Base-by-base conservation (phyloP, 2,797 vertebrate genomes). In the Gobio occitaniae region DNA sequence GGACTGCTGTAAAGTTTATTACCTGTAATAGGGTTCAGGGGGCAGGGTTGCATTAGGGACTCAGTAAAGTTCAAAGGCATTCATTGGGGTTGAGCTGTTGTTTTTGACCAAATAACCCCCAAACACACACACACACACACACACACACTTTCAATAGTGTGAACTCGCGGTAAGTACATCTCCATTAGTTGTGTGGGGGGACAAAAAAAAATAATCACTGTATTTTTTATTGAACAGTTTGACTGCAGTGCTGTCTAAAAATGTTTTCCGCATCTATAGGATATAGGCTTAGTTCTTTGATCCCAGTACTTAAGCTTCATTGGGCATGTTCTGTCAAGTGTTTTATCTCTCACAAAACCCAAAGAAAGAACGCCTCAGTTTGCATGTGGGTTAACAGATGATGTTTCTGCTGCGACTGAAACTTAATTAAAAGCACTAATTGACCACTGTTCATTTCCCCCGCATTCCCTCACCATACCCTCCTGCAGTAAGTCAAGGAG, bases 1-100 rank as follows among this genome's bases (percentile, higher is more conserved):
- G 96, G 97, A 96, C 96, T 97, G 96, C 96, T 94, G 96, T 98
- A 97, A 98, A 98, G 95, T 98, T 98, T 98, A 98, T 98, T 97
- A 98, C 97, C 97, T 98, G 97, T 97, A 97, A 97, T 97, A 97
- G 96, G 96, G 97, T 96, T 96, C 96, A 95, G 91, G 95, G 97
- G 96, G 98, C 96, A 97, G 95, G 91, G 95, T 96, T 93, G 94
- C 96, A 97, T 97, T 96, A 97, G 96, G 96, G 96, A 95, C 94
- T 97, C 95, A 94, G 96, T 97, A 97, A 97, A 97, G 97, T 98
- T 99, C 96, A 97, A 98, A 98, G 96, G 93, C 96, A 94, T 95
- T 96, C 95, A 96, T 90, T 93, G 95, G 95, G 96, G 95, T 96
- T 94, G 95, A 96, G 95, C 92, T 96, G 91, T 93, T 92, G 96